Conservation (phyloP, 2,113 vertebrate species). For the Dasyurus viverrinus region DNA sequence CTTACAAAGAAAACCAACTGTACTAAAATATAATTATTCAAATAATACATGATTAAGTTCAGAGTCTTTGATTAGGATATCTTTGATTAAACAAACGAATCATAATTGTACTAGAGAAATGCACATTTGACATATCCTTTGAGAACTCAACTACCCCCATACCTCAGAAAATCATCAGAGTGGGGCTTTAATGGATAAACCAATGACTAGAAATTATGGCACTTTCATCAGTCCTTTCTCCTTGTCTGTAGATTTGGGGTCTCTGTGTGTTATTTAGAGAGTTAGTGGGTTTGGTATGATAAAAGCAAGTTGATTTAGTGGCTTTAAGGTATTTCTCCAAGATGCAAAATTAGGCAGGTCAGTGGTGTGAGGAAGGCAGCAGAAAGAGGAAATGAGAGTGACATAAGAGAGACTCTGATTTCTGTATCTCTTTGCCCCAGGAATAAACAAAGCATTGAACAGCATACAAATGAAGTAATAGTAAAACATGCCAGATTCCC, state of each 20-base stretch:
- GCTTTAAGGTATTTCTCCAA: neutral
- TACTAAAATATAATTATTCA: neutral
- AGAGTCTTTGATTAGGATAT: neutral
- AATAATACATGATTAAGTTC: neutral
- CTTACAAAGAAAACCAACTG: neutral
- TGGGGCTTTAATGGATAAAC: neutral
- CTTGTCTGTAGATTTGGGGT: neutral
- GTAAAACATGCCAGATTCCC: neutral
- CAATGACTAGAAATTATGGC: neutral
- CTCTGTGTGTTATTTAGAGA: neutral
- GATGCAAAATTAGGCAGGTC: neutral
- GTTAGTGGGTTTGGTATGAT: neutral
- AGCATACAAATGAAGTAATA: neutral
- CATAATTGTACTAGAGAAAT: neutral
- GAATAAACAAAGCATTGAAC: neutral
- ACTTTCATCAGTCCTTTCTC: neutral
- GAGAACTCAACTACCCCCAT: neutral
- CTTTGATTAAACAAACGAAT: neutral
- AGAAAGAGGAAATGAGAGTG: neutral
- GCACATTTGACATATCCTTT: neutral
- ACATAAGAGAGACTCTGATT: neutral
- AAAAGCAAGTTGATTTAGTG: neutral
- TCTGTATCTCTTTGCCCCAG: neutral
- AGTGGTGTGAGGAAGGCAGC: neutral
- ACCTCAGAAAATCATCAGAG: neutral